Base-by-base conservation (phyloP, 2,888 invertebrate species). In the Odiellus spinosus region DNA sequence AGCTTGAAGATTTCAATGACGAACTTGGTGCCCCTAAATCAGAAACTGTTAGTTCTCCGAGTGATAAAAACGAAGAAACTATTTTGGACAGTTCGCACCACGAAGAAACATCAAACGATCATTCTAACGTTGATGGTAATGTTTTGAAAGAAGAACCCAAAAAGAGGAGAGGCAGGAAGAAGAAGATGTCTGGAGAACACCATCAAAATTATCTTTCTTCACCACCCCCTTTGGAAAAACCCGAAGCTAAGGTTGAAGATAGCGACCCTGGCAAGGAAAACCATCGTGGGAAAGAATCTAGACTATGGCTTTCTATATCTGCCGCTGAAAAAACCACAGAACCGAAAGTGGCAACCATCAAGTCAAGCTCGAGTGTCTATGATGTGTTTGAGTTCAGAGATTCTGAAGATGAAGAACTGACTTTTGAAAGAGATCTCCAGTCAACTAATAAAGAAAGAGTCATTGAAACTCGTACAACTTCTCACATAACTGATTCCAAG, bases 311-410 rank as follows among this genome's bases (percentile, higher is more conserved):
- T 26, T 50, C 52, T 15, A 26, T 50, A 15, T 41, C 46, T 14
- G n/a, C 43, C 12, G 35, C 46, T 21, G 52, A 52, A 10, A 50
- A 50, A 32, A 17, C 38, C 8, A 10, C 38, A 18, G 52, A 53
- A 14, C 51, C 51, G 20, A 49, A 50, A 36, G 10, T 33, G 10
- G 34, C 45, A 14, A 51, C 50, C 38, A 46, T 45, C 11, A 49
- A 49, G 15, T 44, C 42, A 19, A 40, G 50, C 12, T 44, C 47
- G 56, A 66, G 73, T 42, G 73, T 77, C 1, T 77, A 80, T 10
- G 88, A 88, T 61, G 76, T 90, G 3, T 90, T 88, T 62, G 88
- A 88, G 63, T 90, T 90, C 63, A 79, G 82, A 61, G 88, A 88
- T 63, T 81, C 80, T 36, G 87, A 88, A 60, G 48, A 50, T 26